Evolutionary conservation across 2,113 vertebrate species (phyloP).

Genomic region (Speoplatyrhinus poulsoni): DNA sequence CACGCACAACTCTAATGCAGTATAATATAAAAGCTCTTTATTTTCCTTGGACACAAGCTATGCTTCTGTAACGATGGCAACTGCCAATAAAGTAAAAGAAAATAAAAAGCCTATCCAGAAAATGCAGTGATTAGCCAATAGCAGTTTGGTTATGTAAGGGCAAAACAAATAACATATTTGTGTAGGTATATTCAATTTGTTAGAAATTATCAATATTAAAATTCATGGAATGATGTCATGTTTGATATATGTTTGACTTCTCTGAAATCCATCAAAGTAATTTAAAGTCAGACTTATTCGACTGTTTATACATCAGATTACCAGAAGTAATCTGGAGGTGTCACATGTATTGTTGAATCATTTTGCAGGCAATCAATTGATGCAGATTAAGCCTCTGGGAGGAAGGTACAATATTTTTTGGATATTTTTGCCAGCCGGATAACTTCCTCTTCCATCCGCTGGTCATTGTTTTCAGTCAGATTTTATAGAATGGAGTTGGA

Average conservation of each 20-base stretch:
- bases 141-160: conserved; percentile 2
- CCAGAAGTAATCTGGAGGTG: too few species aligned
- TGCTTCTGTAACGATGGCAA: conserved; percentile 55
- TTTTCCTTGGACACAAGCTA: conserved; percentile 51
- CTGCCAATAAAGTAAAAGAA: conserved; percentile 47
- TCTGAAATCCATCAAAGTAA: background rate
- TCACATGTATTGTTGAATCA: too few species aligned
- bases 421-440: too few species aligned
- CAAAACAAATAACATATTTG: background rate
- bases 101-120: conserved; percentile 11
- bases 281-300: background rate
- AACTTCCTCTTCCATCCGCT: too few species aligned
- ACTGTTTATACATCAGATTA: too few species aligned
- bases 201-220: conserved; percentile 12
- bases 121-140: conserved; percentile 26
- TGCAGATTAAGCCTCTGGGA: too few species aligned
- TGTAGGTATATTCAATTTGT: background rate
- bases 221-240: background rate
- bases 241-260: background rate
- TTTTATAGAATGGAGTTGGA: too few species aligned
- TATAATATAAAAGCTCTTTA: conserved; percentile 34
- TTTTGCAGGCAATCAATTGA: too few species aligned
- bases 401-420: too few species aligned
- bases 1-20: conserved; percentile 33
- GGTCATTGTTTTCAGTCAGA: too few species aligned